Conservation (phyloP, 2,113 vertebrate species). For the Alethe diademata region DNA sequence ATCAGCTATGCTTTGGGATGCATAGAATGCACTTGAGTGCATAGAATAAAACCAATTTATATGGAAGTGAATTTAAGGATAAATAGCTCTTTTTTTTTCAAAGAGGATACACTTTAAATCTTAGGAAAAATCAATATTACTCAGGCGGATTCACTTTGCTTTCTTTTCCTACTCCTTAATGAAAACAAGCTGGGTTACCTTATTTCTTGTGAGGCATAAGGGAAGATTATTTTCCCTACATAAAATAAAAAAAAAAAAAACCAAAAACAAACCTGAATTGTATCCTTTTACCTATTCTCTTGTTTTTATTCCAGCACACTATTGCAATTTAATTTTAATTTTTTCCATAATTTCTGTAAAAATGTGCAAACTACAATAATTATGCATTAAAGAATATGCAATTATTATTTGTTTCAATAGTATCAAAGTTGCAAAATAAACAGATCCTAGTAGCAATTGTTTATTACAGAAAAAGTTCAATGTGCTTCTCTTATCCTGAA, state of each 20-base stretch:
- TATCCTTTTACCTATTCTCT: neutral
- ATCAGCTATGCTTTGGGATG: neutral
- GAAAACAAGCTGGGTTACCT: neutral
- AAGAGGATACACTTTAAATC: neutral
- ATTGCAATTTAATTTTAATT: neutral
- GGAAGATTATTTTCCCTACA: neutral
- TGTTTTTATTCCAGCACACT: neutral
- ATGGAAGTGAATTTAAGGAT: neutral
- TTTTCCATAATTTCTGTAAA: neutral
- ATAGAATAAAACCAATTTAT: neutral
- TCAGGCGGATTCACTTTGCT: neutral
- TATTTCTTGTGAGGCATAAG: neutral
- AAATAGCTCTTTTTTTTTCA: neutral
- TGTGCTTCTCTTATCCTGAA: neutral
- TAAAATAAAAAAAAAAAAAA: neutral
- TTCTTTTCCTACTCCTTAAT: neutral
- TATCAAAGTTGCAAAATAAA: slow-evolving; percentile 43
- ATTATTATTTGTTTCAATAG: neutral
- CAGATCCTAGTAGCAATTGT: slow-evolving; percentile 18
- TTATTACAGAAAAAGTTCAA: neutral
- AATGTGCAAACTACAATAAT: neutral
- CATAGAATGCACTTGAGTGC: neutral
- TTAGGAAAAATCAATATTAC: neutral
- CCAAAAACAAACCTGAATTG: neutral
- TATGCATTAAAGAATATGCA: neutral